Base-by-base conservation (phyloP, 2,113 vertebrate species). In the Rattus norvegicus region DNA sequence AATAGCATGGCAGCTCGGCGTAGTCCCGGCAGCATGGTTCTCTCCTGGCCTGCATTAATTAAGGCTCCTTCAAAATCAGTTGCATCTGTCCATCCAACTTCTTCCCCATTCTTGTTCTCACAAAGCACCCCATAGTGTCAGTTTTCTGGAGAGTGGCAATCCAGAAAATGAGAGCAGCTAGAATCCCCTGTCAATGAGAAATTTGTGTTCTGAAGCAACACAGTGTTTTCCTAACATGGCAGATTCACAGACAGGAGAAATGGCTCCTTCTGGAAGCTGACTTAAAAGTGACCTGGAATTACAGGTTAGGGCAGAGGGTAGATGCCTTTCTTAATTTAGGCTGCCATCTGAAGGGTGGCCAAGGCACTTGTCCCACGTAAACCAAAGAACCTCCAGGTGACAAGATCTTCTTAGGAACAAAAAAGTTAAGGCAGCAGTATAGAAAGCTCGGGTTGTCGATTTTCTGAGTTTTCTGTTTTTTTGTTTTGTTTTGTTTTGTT, bases 371-470 rank as follows among this genome's bases (percentile, higher is more conserved):
- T 72, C n/a, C 65, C 92, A 94, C 10, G 33, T 17, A 84, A 93
- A 22, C 36, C 17, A 72, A 52, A 83, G 39, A 54, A 7, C 19
- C 36, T 83, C 63, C 88, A 91, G 83, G 92, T 95, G 76, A 92
- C 16, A 81, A 84, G 91, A 95, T n/a, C 70, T 87, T 97, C 72
- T 85, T 59, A 39, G 67, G 88, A 95, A 97, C 79, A 97, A 96
- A 88, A 36, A 97, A 86, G n/a, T 75, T 89, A 92, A 97, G 83
- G 95, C 95, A 98, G 95, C 54, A 95, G 97, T 86, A 65, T 92
- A 91, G 86, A 22, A 5, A 43, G 56, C 49, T 59, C 36, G 33
- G 36, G 33, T 54, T 69, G 79, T 95, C 97, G 79, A 94, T 97
- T 98, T 97, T 93, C 49, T 95, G 49, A 59, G 5, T 83, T 95